Evolutionary conservation across 2,888 invertebrate genomes (phyloP).

Genomic region (Panzeria rudis): DNA sequence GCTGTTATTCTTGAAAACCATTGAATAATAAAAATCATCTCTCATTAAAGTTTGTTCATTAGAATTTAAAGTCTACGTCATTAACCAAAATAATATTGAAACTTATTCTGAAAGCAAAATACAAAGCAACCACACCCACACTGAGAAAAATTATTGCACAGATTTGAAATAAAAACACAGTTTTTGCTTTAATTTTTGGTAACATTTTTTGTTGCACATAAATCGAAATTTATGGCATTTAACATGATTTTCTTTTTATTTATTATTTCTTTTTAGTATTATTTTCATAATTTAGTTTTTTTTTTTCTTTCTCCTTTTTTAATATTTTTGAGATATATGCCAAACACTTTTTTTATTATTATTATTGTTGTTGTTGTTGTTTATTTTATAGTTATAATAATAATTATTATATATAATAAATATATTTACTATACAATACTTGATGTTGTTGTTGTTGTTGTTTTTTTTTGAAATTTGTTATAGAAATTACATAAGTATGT

Average conservation of each 20-base stretch:
- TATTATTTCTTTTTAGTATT: slow-evolving; percentile 59
- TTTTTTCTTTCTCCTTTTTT: slow-evolving; percentile 18
- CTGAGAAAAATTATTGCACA: neutral
- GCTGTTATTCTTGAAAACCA: too few species aligned
- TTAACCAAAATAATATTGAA: too few species aligned
- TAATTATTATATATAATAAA: slow-evolving; percentile 62
- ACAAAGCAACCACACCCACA: neutral
- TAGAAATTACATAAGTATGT: slow-evolving; percentile 21
- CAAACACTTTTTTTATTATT: slow-evolving; percentile 63
- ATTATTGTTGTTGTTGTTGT: slow-evolving; percentile 32
- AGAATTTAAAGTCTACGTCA: too few species aligned
- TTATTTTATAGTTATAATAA: slow-evolving; percentile 25
- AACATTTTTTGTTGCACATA: slow-evolving; percentile 72
- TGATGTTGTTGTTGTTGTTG: slow-evolving; percentile 9
- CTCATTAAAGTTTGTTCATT: too few species aligned
- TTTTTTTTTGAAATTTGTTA: slow-evolving; percentile 13
- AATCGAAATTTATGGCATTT: slow-evolving; percentile 69
- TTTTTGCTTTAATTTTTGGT: slow-evolving; percentile 72
- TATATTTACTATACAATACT: slow-evolving; percentile 65
- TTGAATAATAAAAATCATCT: too few species aligned
- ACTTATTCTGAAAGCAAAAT: too few species aligned
- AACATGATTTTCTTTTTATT: slow-evolving; percentile 72
- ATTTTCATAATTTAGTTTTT: slow-evolving; percentile 49
- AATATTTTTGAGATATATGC: slow-evolving; percentile 67
- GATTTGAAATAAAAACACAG: slow-evolving; percentile 66